These are phyloP conservation scores for Danio jaintianensis DNA, from an alignment of 2,797 vertebrate species.

Conservation along the genomic window DNA sequence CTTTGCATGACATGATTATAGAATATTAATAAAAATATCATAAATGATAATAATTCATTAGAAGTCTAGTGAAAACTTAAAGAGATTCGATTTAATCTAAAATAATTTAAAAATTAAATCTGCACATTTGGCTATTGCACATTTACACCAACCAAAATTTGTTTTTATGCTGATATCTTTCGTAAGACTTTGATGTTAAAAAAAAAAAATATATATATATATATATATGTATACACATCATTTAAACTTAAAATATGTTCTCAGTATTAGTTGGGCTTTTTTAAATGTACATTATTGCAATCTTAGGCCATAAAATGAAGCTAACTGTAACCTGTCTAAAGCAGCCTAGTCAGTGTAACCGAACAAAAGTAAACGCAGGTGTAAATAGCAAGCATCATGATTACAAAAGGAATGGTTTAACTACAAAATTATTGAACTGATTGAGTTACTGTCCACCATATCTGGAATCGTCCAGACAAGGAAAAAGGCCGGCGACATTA, in stretches of 20 bases:
- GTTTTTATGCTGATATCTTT: neutral
- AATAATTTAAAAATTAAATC: neutral
- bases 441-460: neutral
- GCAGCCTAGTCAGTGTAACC: neutral
- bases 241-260: no score
- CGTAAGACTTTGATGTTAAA: neutral
- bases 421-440: neutral
- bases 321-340: neutral
- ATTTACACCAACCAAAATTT: neutral
- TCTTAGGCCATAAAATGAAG: neutral
- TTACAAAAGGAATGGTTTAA: neutral
- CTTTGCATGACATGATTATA: no score
- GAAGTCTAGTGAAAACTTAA: no score
- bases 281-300: neutral
- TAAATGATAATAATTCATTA: no score
- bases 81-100: neutral
- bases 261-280: neutral
- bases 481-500: neutral
- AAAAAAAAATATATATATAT: no score
- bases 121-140: neutral
- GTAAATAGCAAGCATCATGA: neutral
- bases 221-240: no score
- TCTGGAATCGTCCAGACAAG: slow-evolving; percentile 11
- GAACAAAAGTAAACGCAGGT: neutral
- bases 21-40: no score